Evolutionary conservation across 1,140 invertebrate species (phyloP), one percentile per base, ranked within the genome.

Genomic region (Drosophila murphyi): DNA sequence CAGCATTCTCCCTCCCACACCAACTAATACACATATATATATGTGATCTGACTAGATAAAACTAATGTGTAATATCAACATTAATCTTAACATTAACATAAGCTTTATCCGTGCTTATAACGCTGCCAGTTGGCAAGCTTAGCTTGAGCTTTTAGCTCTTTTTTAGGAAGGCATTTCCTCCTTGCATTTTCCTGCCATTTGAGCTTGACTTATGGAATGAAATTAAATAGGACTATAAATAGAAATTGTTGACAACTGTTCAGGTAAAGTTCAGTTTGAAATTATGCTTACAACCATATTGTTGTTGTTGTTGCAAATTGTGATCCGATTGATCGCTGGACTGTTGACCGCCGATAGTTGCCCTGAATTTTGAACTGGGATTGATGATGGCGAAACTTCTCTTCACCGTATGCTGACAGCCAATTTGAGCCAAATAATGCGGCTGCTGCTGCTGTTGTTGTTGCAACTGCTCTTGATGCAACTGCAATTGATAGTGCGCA

Each of bases 341-440:
- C n/a, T 45, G 43, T 4, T 4, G 29, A 63, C n/a, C 39, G 48
- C 1, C 4, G 12, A 63, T n/a, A 7, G 62, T 51, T 31, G 65
- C 43, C 39, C 55, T 63, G 47, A 76, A 74, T 41, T 64, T 65
- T 3, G 55, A 73, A 12, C 45, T 63, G 48, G 65, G 6, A 35
- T 61, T 37, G 32, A 29, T 32, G 34, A 29, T 32, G 39, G 45
- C 41, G 8, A 72, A 69, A 63, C 76, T 20, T 20, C 20, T 80
- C 51, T 78, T 87, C 34, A 83, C 62, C 55, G 76, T 76, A 69
- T 88, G 83, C 57, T 87, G 82, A 45, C 80, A 89, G 63, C 68
- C 85, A 82, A 89, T 85, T 67, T 88, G 86, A 31, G 83, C 80
- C 61, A 80, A 56, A 87, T 87, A 89, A 80, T 87, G 82, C 63